phyloP scores from a whole-genome alignment of 2,113 vertebrate genomes.

The Erythrocercus mccallii region DNA sequence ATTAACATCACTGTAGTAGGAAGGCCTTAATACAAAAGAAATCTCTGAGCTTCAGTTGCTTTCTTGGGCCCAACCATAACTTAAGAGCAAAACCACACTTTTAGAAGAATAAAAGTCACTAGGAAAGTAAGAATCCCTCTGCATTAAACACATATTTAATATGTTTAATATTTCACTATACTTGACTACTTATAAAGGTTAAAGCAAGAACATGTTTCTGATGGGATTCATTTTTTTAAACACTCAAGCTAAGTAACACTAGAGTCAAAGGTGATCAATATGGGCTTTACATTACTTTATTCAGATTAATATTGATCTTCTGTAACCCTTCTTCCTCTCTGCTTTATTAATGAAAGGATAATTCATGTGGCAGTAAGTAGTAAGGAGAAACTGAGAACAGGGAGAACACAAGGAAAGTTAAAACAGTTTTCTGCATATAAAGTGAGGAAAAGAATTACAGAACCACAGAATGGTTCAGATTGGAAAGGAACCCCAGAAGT shows the following conservation, averaged over 20 bases:
- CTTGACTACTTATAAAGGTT: not conserved
- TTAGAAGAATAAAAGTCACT: not conserved
- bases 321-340: not conserved
- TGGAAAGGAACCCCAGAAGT: not conserved
- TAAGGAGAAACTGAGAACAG: not conserved
- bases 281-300: not conserved
- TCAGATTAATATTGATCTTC: not conserved
- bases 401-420: not conserved
- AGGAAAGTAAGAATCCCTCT: not conserved
- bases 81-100: not conserved
- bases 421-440: not conserved
- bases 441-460: not conserved
- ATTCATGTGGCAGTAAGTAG: not conserved
- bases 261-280: not conserved
- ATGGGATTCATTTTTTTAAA: not conserved
- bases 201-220: not conserved
- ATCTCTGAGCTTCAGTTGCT: not conserved
- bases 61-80: accelerated
- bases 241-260: not conserved
- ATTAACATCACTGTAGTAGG: not conserved
- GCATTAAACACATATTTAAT: not conserved
- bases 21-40: not conserved
- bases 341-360: not conserved
- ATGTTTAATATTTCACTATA: too few species aligned
- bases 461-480: not conserved